Percentiles rank a stretch among this genome's conserved stretches.
These are phyloP conservation scores for Hirtodrosophila histrioides DNA, from an alignment of 2,888 invertebrate species.

Conservation along the genomic window DNA sequence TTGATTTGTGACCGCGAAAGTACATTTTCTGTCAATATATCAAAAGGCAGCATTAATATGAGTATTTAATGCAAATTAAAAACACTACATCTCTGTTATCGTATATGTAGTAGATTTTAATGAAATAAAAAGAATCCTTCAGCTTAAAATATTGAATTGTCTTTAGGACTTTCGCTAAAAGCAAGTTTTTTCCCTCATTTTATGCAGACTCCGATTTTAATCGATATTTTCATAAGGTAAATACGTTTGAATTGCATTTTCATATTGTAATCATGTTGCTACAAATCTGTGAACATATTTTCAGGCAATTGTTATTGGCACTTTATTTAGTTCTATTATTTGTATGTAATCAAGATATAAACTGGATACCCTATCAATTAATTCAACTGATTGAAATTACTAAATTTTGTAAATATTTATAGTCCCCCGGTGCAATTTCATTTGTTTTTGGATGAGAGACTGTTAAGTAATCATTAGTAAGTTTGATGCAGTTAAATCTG, in stretches of 20 bases:
- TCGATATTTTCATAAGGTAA: background rate
- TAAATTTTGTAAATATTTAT: background rate
- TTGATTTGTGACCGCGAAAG: no score
- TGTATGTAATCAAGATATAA: slow-evolving; percentile 9
- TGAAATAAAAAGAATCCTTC: slow-evolving; percentile 7
- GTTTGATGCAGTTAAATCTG: slow-evolving; percentile 13
- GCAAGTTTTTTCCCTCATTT: background rate
- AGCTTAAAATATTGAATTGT: slow-evolving; percentile 8
- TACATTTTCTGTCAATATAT: slow-evolving; percentile 6
- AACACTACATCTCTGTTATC: slow-evolving; percentile 2
- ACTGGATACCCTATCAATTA: slow-evolving; percentile 12
- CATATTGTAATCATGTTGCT: no score
- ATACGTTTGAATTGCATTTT: no score
- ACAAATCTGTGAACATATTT: slow-evolving; percentile 12
- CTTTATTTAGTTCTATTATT: slow-evolving; percentile 55
- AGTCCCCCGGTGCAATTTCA: background rate
- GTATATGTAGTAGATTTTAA: slow-evolving; percentile 3
- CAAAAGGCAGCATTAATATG: slow-evolving; percentile 20
- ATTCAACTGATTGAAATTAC: slow-evolving; percentile 2
- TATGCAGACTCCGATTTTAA: background rate
- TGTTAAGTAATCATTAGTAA: background rate
- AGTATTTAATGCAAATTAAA: slow-evolving; percentile 6
- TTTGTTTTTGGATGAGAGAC: background rate
- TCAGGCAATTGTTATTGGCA: slow-evolving; percentile 73
- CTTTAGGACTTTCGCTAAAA: background rate